These are phyloP conservation scores for Oreochromis aureus DNA, from an alignment of 2,113 vertebrate genomes.

Conservation along the genomic window DNA sequence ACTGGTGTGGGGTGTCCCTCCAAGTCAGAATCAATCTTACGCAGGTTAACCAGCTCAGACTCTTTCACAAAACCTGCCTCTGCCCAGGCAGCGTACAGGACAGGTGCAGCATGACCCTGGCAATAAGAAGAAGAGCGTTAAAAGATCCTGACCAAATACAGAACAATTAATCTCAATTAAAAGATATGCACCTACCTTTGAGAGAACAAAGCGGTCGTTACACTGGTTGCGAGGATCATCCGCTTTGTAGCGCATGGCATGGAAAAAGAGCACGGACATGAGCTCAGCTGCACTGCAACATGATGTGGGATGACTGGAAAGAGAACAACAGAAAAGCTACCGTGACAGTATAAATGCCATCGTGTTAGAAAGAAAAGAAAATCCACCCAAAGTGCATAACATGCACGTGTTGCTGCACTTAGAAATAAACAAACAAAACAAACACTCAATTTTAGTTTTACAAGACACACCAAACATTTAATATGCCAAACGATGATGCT, in stretches of 20 bases:
- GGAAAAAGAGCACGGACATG: conserved; percentile 81
- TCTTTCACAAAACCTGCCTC: conserved; percentile 76
- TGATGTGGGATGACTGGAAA: conserved; percentile 75
- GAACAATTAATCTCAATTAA: neutral
- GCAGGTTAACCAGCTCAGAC: conserved; percentile 72
- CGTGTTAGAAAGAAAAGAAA: neutral
- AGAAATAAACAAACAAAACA: neutral
- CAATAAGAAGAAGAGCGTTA: rapidly evolving
- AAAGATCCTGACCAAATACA: neutral
- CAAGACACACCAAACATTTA: neutral
- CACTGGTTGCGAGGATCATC: conserved; percentile 70
- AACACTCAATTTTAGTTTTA: neutral
- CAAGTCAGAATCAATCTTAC: conserved; percentile 74
- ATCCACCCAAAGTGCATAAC: neutral
- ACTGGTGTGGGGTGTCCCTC: conserved; percentile 85
- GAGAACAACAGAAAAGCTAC: neutral
- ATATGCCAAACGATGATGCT: neutral
- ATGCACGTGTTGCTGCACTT: conserved; percentile 7
- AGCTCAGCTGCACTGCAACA: conserved; percentile 83
- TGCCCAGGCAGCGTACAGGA: conserved; percentile 78
- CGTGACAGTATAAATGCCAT: neutral
- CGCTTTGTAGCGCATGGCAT: conserved; percentile 78
- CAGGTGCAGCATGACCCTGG: conserved; percentile 78
- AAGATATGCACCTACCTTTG: conserved; percentile 65
- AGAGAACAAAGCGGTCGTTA: conserved; percentile 82